Evolutionary conservation across 2,113 vertebrate species (phyloP), one percentile per base, ranked within the genome.

Genomic region (Microtus richardsoni): DNA sequence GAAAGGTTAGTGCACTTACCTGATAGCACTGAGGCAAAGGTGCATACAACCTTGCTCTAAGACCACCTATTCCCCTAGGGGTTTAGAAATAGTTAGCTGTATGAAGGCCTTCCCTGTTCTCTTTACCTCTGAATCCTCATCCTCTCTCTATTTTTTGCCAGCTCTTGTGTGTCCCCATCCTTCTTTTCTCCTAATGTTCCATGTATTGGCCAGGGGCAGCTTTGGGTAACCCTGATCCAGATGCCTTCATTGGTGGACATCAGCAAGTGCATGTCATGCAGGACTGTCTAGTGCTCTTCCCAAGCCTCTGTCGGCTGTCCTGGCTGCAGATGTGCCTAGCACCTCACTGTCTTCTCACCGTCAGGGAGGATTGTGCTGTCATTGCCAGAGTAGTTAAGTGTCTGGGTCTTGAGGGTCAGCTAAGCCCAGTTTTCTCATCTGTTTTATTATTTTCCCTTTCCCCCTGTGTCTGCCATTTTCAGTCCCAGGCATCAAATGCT

Each of bases 181-280:
- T 41, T 13, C 17, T 3, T 19, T 22, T 0, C 33, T 3, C 11
- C 22, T 84, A 33, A 36, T 17, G 22, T 2, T 21, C 2, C 8
- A 1, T 10, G 22, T 3, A 30, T 14, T 80, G 89, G 11, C 49
- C 14, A 26, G 21, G 2, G 7, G 26, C 28, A 49, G 21, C 74
- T 91, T 87, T 71, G 73, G 44, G 41, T 3, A 44, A 41, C 79
- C 14, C 47, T 66, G 64, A 70, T 19, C 41, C 52, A n/a, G 79
- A 87, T 39, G 26, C 22, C 24, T 82, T 73, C 78, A 68, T 66
- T 62, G 87, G 68, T 36, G 30, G 64, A 39, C 5, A 5, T 60
- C 30, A 96, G 41, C 10, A 10, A 41, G 52, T 7, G 5, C 3
- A 19, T 10, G 80, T 24, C 30, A 17, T 47, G 7, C 16, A 44